A percentile compares a stretch with the other conserved stretches of the same genome.
Conservation (phyloP, 35 echinoderm and acorn worm species). For the Ophioderma brevispina region DNA sequence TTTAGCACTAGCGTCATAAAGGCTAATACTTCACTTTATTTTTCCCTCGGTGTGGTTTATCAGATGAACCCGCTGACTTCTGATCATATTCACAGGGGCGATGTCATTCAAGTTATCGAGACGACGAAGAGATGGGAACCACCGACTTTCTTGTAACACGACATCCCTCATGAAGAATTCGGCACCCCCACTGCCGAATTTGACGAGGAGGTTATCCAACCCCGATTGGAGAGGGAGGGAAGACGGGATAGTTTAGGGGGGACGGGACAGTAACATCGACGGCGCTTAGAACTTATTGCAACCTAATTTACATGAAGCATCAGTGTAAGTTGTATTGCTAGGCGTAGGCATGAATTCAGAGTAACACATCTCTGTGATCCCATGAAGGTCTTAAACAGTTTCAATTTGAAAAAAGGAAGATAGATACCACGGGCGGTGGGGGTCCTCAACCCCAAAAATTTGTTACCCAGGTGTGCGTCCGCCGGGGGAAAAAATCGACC, state of each 20-base stretch:
- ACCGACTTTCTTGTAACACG: slow-evolving; percentile 73
- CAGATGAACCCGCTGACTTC: slow-evolving; percentile 3
- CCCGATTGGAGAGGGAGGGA: slow-evolving; percentile 60
- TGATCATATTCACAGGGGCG: slow-evolving; percentile 31
- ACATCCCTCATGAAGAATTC: slow-evolving; percentile 12
- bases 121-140: slow-evolving; percentile 41
- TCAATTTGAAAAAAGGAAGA: no score
- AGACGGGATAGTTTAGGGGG: slow-evolving; percentile 15
- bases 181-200: not conserved
- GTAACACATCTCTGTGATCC: no score
- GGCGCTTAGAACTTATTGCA: not conserved
- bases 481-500: no score
- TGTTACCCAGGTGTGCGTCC: no score
- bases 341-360: no score
- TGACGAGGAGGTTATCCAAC: slow-evolving; percentile 46
- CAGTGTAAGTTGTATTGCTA: slow-evolving; percentile 96
- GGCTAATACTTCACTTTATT: not conserved
- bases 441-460: no score
- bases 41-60: not conserved
- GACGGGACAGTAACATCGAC: slow-evolving; percentile 6
- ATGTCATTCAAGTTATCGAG: slow-evolving; percentile 59
- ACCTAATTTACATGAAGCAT: slow-evolving; percentile 80
- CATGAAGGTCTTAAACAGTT: no score
- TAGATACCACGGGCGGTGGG: no score
- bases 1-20: not conserved